Evolutionary conservation across 2,888 invertebrate species (phyloP).

Genomic region (Ophioninae sp.): DNA sequence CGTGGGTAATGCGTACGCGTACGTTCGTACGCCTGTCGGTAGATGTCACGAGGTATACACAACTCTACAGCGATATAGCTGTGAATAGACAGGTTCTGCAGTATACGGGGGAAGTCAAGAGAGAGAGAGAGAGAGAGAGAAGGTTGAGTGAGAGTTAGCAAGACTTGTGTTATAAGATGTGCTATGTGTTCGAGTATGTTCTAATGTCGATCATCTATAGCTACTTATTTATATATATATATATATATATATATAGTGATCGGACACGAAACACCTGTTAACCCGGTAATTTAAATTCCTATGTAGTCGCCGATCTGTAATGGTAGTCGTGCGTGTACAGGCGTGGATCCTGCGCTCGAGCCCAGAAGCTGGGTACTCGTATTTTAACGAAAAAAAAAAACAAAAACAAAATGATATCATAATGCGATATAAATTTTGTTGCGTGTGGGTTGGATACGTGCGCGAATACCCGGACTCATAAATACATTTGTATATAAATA

Average conservation of each 20-base stretch:
- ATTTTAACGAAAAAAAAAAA: constrained; percentile 26
- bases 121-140: neutral
- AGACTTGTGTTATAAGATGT: neutral
- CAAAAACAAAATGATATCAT: constrained; percentile 50
- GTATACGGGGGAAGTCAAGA: constrained; percentile 34
- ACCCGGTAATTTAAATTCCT: constrained; percentile 61
- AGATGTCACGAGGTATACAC: neutral
- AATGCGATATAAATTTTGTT: constrained; percentile 2
- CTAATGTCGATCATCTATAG: too few species aligned
- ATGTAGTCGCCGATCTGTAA: constrained; percentile 30
- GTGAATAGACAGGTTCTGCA: neutral
- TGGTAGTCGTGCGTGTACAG: constrained; percentile 14
- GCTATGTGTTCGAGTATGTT: constrained; percentile 21
- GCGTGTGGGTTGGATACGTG: constrained; percentile 27
- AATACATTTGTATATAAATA: neutral
- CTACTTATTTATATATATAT: too few species aligned
- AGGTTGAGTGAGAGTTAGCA: neutral
- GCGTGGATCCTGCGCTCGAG: too few species aligned
- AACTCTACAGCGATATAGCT: constrained; percentile 23
- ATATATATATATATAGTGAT: constrained; percentile 11
- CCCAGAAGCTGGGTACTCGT: neutral
- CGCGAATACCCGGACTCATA: neutral
- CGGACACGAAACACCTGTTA: constrained; percentile 57
- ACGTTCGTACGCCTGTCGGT: constrained; percentile 16
- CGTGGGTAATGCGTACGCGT: constrained; percentile 10